Evolutionary conservation across 2,888 invertebrate genomes (phyloP).

Genomic region (Diplazon laetatorius): DNA sequence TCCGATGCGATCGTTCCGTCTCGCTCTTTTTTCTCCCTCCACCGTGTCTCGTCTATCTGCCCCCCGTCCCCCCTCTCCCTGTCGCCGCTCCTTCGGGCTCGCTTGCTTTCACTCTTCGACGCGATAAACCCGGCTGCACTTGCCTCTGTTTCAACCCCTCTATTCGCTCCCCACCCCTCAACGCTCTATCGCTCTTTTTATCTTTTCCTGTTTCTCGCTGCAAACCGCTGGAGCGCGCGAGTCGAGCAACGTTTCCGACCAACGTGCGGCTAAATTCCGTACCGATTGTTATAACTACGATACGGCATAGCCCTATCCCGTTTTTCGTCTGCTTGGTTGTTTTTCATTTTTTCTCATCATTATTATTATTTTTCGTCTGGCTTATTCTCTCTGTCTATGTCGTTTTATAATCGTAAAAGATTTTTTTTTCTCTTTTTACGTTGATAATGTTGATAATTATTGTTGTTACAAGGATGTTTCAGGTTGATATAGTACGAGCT

Average conservation of each 20-base stretch:
- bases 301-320: slow-evolving; percentile 2
- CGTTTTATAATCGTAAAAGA: background rate
- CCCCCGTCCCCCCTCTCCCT: background rate
- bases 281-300: slow-evolving; percentile 39
- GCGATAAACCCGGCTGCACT: slow-evolving; percentile 37
- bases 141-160: slow-evolving; percentile 6
- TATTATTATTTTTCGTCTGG: too few species aligned
- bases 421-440: too few species aligned
- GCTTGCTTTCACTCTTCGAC: slow-evolving; percentile 49
- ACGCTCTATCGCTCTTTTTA: background rate
- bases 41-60: background rate
- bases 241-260: slow-evolving; percentile 29
- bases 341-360: too few species aligned
- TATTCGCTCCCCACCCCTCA: background rate
- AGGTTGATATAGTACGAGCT: slow-evolving; percentile 10
- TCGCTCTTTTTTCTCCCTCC: background rate
- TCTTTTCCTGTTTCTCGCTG: background rate
- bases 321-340: background rate
- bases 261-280: slow-evolving; percentile 43
- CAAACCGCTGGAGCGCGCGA: slow-evolving; percentile 37
- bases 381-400: too few species aligned
- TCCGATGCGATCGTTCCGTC: background rate
- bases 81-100: slow-evolving; percentile 2
- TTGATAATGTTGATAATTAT: background rate
- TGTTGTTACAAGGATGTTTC: background rate